phyloP scores from a whole-genome alignment of 2,113 vertebrate genomes.

The Barbus barbus region DNA sequence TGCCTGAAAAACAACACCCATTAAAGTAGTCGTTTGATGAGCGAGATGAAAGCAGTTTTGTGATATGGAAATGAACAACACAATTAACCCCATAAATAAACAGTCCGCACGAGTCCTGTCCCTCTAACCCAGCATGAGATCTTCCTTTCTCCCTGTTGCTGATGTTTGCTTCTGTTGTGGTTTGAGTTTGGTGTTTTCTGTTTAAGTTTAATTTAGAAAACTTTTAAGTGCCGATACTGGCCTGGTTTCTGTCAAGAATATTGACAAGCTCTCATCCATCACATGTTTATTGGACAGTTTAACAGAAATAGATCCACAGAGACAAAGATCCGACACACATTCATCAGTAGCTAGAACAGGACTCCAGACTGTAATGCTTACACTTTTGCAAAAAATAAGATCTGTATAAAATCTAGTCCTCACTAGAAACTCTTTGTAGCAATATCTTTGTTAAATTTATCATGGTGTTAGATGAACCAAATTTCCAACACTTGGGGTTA shows the following conservation, averaged over 20 bases:
- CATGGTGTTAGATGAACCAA: neutral
- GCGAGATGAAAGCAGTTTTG: conserved; percentile 41
- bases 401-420: neutral
- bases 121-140: neutral
- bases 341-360: neutral
- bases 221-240: neutral
- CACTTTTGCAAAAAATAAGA: neutral
- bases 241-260: conserved; percentile 6
- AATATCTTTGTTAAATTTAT: neutral
- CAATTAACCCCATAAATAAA: neutral
- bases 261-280: conserved; percentile 12
- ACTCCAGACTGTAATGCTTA: neutral
- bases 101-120: neutral
- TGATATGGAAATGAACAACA: conserved; percentile 39
- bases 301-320: neutral
- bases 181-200: neutral
- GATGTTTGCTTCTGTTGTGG: neutral
- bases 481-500: neutral
- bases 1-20: conserved; percentile 35
- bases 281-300: conserved; percentile 2
- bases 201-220: neutral
- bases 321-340: neutral
- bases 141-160: neutral
- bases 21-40: conserved; percentile 36
- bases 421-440: neutral